Conservation (phyloP, 2,888 invertebrate species). For the Drosophila barbarae region DNA sequence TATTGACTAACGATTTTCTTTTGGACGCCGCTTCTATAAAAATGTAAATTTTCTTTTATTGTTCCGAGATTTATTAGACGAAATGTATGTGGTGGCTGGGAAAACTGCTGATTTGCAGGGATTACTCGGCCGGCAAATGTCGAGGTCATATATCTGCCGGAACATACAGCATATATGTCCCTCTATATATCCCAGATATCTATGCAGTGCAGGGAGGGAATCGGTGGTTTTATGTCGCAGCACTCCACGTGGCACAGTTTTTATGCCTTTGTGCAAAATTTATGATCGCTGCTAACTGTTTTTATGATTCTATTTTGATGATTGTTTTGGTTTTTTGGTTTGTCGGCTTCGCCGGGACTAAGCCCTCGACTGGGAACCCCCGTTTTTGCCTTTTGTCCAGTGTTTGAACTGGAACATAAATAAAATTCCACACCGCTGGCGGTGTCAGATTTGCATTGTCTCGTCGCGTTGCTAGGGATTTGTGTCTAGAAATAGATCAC, state of each 20-base stretch:
- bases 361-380: conserved; percentile 14
- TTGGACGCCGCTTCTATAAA: conserved; percentile 48
- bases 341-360: conserved; percentile 36
- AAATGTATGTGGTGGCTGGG: conserved; percentile 33
- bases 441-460: conserved; percentile 42
- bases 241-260: conserved; percentile 58
- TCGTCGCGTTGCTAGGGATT: conserved; percentile 35
- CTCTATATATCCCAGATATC: conserved; percentile 8
- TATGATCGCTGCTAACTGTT: conserved; percentile 71
- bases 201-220: conserved; percentile 28
- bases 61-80: conserved; percentile 65
- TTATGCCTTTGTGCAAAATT: conserved; percentile 67
- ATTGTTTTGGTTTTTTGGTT: conserved; percentile 65
- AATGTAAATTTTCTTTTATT: conserved; percentile 71
- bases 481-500: conserved; percentile 37
- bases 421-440: conserved; percentile 50
- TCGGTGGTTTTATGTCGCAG: conserved; percentile 60
- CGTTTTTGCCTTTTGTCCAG: conserved; percentile 24
- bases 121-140: conserved; percentile 48
- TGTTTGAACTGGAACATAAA: conserved; percentile 57
- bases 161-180: conserved; percentile 1
- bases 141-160: conserved; percentile 30
- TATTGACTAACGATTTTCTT: conserved; percentile 41
- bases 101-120: conserved; percentile 67
- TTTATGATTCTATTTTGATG: conserved; percentile 72